Percentiles rank a stretch among this genome's conserved stretches.
phyloP scores from a whole-genome alignment of 2,113 vertebrate genomes.

The Marmota flaviventris region DNA sequence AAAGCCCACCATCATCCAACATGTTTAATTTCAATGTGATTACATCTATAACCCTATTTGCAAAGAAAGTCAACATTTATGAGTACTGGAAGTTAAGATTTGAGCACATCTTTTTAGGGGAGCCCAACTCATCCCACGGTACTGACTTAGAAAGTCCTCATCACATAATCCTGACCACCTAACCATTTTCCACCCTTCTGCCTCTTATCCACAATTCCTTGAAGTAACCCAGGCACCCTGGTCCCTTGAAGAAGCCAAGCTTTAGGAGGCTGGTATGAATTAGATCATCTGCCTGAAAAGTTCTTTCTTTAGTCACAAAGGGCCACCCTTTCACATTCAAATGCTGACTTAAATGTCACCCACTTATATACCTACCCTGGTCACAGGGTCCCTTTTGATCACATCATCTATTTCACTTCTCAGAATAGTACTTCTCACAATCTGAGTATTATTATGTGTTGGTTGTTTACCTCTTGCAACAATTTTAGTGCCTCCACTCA shows the following conservation, averaged over 20 bases:
- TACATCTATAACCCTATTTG: neutral
- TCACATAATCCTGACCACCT: neutral
- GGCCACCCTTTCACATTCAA: neutral
- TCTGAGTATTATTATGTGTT: neutral
- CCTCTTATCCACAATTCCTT: neutral
- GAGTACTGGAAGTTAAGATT: neutral
- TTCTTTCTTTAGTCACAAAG: neutral
- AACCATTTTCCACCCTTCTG: neutral
- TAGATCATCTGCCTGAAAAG: neutral
- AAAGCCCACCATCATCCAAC: neutral
- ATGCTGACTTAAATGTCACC: neutral
- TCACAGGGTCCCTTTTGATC: neutral
- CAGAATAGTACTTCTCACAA: neutral
- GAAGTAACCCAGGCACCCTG: neutral
- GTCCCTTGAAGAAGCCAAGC: neutral
- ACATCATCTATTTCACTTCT: neutral
- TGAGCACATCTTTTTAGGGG: neutral
- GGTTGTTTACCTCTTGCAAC: neutral
- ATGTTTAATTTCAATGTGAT: neutral
- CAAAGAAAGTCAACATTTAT: neutral
- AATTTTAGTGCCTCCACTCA: neutral
- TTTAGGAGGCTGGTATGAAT: neutral
- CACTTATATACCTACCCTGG: neutral
- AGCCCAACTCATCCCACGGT: neutral
- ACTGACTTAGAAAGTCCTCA: neutral